Evolutionary conservation across 2,888 invertebrate genomes (phyloP), one percentile per base, ranked within the genome.

Genomic region (Carterocephalus palaemon): DNA sequence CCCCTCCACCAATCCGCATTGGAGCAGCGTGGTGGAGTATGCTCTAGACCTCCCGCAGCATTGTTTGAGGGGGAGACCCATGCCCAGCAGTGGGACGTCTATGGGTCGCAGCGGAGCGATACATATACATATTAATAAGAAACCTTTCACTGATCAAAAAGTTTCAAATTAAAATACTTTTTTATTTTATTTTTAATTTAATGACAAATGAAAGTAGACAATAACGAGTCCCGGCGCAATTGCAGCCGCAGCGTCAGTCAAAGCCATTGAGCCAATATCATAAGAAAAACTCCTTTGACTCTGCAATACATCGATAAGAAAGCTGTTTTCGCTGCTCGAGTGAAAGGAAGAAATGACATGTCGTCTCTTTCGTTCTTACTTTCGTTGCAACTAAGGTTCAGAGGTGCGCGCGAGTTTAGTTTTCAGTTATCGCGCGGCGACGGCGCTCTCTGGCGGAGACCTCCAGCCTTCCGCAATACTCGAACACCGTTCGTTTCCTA

Each of bases 361-460:
- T 68, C 65, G 80, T 85, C 85, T 76, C 78, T 76, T 76, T 85
- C 83, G 64, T 68, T 57, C 77, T 52, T 73, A 73, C 82, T 84
- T 84, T 84, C 84, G 67, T 77, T 70, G n/a, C 58, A 58, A 60
- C 62, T 51, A 63, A 54, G 63, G 65, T 62, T 64, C 66, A 62
- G 62, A 60, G 62, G 52, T 53, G 46, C 50, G 59, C 62, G 67
- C 67, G 58, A 64, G 60, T 66, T 78, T 80, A 80, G 84, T 85
- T 85, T 83, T 80, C 75, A 79, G 80, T 76, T 74, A 69, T 72
- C 79, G 72, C 77, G 85, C 80, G 75, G 62, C 70, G 69, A 60
- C 71, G 76, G 70, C 79, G 75, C 81, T 79, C 75, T 75, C 73
- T 75, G 73, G 66, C 69, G 77, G 72, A 74, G 78, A 82, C 80